Evolutionary conservation across 2,797 vertebrate genomes (phyloP).

Genomic region (Neomorphus geoffroyi): DNA sequence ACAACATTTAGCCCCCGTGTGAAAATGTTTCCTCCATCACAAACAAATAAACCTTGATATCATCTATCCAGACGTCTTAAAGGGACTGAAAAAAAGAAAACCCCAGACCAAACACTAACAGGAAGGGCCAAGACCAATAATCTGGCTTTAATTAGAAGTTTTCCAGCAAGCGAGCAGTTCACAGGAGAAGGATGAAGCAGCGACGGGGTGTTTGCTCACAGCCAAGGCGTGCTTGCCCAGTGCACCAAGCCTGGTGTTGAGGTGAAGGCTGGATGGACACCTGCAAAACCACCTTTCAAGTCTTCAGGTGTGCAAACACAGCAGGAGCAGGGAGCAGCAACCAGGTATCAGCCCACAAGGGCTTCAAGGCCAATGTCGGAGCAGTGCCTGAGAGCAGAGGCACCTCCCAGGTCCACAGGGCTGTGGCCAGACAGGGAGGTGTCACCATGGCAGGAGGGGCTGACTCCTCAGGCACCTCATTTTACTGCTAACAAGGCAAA

Average conservation of each 20-base stretch:
- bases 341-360: rapidly evolving
- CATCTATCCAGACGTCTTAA: not conserved
- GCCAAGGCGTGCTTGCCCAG: not conserved
- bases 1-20: not conserved
- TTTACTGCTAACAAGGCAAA: not conserved
- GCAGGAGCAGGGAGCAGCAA: not conserved
- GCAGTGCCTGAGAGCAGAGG: not conserved
- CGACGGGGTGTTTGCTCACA: rapidly evolving
- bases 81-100: not conserved
- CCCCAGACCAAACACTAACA: not conserved
- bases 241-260: rapidly evolving
- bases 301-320: not conserved
- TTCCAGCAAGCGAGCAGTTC: not conserved
- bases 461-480: rapidly evolving
- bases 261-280: not conserved
- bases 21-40: constrained; percentile 32
- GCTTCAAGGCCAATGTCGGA: not conserved
- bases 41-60: constrained; percentile 29
- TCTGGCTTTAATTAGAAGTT: constrained; percentile 36
- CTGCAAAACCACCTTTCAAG: not conserved
- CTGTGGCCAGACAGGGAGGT: rapidly evolving
- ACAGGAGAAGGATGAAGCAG: not conserved
- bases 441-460: not conserved
- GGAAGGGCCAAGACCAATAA: constrained; percentile 30
- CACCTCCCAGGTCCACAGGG: not conserved